Evolutionary conservation across 2,797 vertebrate species (phyloP), one percentile per base, ranked within the genome.

Genomic region (Channa striata): DNA sequence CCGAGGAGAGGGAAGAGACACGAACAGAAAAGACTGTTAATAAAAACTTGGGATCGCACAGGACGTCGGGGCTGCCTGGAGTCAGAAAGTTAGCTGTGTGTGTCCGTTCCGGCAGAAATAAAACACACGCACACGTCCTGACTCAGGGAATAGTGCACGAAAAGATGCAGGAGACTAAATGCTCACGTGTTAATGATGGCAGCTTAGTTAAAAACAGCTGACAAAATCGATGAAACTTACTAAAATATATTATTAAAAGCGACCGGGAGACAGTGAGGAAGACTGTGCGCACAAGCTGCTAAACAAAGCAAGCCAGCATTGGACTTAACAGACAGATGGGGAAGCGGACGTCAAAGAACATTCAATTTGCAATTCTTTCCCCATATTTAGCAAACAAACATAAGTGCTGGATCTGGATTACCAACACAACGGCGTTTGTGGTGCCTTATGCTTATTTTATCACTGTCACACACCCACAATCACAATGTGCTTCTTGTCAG

Each of bases 381-480:
- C 25, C 59, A 42, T 61, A 40, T 82, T 78, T 80, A 40, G 19
- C 23, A 21, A 60, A 59, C 23, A 63, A 66, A 78, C 69, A 42
- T 0, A 43, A 52, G 44, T 52, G 69, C 60, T 59, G 25, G 25
- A 39, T 63, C 50, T 74, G 59, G 52, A 77, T 68, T 58, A 68
- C 65, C 47, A 68, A 39, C 25, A 48, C 13, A 56, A 19, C 1
- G 21, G 25, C 71, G 71, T 66, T 30, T 39, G 59, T 62, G 66
- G 42, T 23, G 69, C 66, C 72, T 54, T 72, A 49, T 80, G 72
- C 68, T 77, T 77, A 66, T 80, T 81, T 76, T 59, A 77, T 80
- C 62, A 46, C 72, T 67, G 64, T 67, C 36, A 30, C 48, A 85
- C 80, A 73, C 85, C 75, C 77, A 80, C 86, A 63, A 23, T 67